Percentiles rank a stretch among this genome's conserved stretches.
Conservation (phyloP, 2,113 vertebrate species). For the Erinaceus europaeus region DNA sequence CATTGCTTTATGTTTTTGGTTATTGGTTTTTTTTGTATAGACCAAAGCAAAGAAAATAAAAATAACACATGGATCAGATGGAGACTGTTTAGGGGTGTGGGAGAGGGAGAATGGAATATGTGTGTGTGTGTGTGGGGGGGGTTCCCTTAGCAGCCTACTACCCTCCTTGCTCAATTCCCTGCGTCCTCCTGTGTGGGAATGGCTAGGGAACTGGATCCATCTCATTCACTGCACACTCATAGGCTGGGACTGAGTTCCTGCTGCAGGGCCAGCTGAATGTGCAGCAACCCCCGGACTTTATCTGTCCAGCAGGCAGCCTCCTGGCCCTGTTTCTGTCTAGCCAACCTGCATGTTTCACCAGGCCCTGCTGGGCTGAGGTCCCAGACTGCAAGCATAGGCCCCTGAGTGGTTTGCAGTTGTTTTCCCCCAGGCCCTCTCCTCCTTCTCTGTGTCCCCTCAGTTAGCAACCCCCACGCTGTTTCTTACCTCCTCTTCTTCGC, state of each 20-base stretch:
- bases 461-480: too few relatives aligned
- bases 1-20: slow-evolving; percentile 79
- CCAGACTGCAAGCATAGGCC: neutral
- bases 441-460: too few relatives aligned
- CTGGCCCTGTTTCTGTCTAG: accelerated
- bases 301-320: neutral
- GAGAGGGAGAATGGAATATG: too few relatives aligned
- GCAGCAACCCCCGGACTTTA: too few relatives aligned
- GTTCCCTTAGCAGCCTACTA: neutral
- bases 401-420: neutral
- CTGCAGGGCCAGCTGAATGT: neutral
- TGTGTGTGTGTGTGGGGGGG: too few relatives aligned
- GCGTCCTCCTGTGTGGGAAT: neutral
- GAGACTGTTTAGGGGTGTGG: neutral
- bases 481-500: neutral
- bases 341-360: neutral
- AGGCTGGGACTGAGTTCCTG: neutral
- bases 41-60: slow-evolving; percentile 87
- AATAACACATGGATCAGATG: slow-evolving; percentile 61
- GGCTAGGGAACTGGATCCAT: neutral
- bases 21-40: slow-evolving; percentile 85
- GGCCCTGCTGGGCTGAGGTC: neutral
- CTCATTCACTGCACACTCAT: accelerated
- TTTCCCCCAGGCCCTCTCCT: neutral
- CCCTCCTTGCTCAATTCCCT: too few relatives aligned